Evolutionary conservation across 53 echinoderm and acorn worm species (phyloP), one percentile per base, ranked within the genome.

Genomic region (Hippasteria phrygiana): DNA sequence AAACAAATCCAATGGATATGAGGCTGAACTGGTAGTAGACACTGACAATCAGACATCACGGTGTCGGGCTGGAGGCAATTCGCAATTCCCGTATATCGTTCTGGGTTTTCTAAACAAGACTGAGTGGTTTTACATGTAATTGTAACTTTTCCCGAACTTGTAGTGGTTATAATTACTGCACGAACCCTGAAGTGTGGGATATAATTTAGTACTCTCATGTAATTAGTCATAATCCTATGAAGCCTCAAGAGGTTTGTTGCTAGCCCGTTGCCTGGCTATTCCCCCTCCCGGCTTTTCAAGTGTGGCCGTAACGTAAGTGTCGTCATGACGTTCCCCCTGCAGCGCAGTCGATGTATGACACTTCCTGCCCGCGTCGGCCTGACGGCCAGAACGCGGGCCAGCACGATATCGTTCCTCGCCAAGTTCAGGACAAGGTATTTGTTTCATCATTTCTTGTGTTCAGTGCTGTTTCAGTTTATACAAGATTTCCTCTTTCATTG

Each of bases 261-360:
- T 53, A 37, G 14, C 43, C 11, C 22, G 73, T 73, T 73, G 73
- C 73, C 24, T 5, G 16, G 62, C 16, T 62, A 24, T 62, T 24
- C 18, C 42, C 74, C 1, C 10, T 28, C 40, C 42, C n/a, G n/a
- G n/a, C n/a, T n/a, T n/a, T n/a, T n/a, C n/a, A n/a, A n/a, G n/a
- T n/a, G n/a, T n/a, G n/a, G 53, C 34, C 50, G 31, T 76, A 31
- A 79, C 40, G 27, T 37, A 62, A 24, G 63, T 64, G 66, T 85
- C 26, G 51, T 50, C 85, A 85, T 85, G 70, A 53, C 71, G 53
- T 85, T 71, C 53, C 85, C 70, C 12, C 85, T 50, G 34, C 64
- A 85, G 26, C 69, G 71, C 27, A 70, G 70, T 35, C 64, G 85
- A 51, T 40, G 85, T 36, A 50, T 71, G 71, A 85, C 85, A 32